These are phyloP conservation scores for Plagodis dolabraria DNA, from an alignment of 2,888 invertebrate genomes.

Conservation along the genomic window DNA sequence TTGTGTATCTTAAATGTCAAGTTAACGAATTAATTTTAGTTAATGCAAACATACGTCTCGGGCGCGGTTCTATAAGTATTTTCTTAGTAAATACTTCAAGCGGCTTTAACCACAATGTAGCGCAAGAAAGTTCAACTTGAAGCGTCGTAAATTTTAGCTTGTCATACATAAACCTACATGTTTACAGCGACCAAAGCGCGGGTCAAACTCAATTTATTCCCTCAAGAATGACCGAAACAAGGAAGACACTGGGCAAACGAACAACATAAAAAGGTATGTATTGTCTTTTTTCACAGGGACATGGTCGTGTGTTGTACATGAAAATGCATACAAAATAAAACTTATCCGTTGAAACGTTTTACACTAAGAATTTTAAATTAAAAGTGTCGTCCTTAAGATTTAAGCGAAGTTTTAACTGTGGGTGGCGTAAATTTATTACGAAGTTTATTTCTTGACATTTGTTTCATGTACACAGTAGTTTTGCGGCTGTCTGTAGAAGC, in stretches of 20 bases:
- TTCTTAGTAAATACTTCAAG: slow-evolving; percentile 32
- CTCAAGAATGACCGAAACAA: slow-evolving; percentile 39
- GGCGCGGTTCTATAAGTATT: slow-evolving; percentile 14
- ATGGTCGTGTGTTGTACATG: slow-evolving; percentile 43
- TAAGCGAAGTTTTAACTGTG: slow-evolving; percentile 36
- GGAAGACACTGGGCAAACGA: slow-evolving; percentile 34
- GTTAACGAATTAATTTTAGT: slow-evolving; percentile 28
- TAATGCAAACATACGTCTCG: slow-evolving; percentile 6
- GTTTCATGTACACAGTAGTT: slow-evolving; percentile 24
- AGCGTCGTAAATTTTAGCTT: slow-evolving; percentile 56
- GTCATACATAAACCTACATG: slow-evolving; percentile 68
- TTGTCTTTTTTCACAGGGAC: slow-evolving; percentile 43
- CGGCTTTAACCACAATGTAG: slow-evolving; percentile 40
- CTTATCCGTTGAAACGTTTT: slow-evolving; percentile 43
- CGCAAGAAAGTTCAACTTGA: slow-evolving; percentile 36
- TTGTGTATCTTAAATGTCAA: slow-evolving; percentile 32
- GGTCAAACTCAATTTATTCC: slow-evolving; percentile 71
- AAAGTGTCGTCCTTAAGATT: slow-evolving; percentile 46
- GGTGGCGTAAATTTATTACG: slow-evolving; percentile 28
- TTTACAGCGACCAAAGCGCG: slow-evolving; percentile 63
- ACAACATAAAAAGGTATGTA: slow-evolving; percentile 40
- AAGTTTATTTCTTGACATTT: slow-evolving; percentile 33
- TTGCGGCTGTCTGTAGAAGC: slow-evolving; percentile 19
- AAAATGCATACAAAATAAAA: slow-evolving; percentile 56
- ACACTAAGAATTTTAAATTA: slow-evolving; percentile 45